Conservation (phyloP, 1,140 invertebrate genomes). For the Cecropterus lyciades region DNA sequence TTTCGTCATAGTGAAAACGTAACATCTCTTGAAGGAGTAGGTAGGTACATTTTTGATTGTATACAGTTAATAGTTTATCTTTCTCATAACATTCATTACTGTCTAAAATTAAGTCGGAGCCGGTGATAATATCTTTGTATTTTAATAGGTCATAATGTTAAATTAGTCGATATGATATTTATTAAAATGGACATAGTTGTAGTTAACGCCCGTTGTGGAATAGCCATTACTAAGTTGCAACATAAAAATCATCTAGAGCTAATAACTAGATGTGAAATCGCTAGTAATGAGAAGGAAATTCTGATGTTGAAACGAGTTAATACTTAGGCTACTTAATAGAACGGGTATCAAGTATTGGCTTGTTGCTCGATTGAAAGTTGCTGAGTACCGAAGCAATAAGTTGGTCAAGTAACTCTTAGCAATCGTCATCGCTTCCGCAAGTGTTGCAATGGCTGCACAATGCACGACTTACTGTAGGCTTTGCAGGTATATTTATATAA, state of each 20-base stretch:
- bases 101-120: too few relatives aligned
- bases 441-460: constrained; percentile 49
- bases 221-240: neutral
- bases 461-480: constrained; percentile 39
- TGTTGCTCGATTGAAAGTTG: constrained; percentile 33
- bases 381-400: constrained; percentile 28
- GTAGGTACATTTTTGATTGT: neutral
- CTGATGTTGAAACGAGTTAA: constrained; percentile 27
- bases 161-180: neutral
- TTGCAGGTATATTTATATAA: neutral
- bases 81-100: too few relatives aligned
- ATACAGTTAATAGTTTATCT: too few relatives aligned
- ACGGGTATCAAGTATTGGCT: constrained; percentile 16
- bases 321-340: constrained; percentile 13
- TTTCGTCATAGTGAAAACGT: neutral
- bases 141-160: neutral
- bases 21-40: too few relatives aligned
- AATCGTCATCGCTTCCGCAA: constrained; percentile 49
- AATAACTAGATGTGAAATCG: constrained; percentile 16
- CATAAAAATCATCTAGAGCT: constrained; percentile 15
- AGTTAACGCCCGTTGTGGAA: neutral
- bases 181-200: neutral
- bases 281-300: constrained; percentile 16
- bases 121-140: neutral
- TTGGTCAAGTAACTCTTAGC: constrained; percentile 43